Evolutionary conservation across 2,888 invertebrate genomes (phyloP), one percentile per base, ranked within the genome.

Genomic region (Hirtodrosophila cameraria): DNA sequence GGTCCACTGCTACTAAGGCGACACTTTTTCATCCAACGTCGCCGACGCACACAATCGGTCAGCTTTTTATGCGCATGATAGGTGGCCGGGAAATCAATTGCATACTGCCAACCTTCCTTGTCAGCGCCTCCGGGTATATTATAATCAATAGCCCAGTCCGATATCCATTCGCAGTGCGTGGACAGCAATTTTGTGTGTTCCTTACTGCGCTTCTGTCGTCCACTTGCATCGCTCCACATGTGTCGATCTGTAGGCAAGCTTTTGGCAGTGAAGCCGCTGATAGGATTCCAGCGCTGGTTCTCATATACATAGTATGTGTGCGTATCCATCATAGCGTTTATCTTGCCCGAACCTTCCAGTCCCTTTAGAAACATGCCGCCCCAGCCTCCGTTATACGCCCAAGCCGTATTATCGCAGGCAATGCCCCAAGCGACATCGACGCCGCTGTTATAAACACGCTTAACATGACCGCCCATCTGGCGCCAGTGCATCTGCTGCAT

Each of bases 101-200:
- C 97, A 90, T 97, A 98, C 88, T 98, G 98, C 98, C 98, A 98
- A 1, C 98, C 98, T 73, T 97, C 96, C 58, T 93, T 93, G 90
- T 98, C 97, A 0, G 96, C 96, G 1, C 97, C 97, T 1, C 97
- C 97, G 0, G 96, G 95, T 6, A 96, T 95, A 87, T 95, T 95
- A 88, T 95, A 97, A 91, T 98, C 98, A n/a, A 97, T 93, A 89
- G 95, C 93, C 98, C 98, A 98, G 88, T 97, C 97, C 0, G 96
- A 95, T 11, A 90, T 88, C 97, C 97, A 98, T 86, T 96, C 95
- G 96, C 97, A 97, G 87, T 96, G 96, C 76, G 94, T 94, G 30
- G 96, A 97, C 0, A 97, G 92, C 16, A 97, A 91, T 90, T 96
- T 96, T 0, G 96, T 96, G 77, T 95, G 95, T 88, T 97, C 97